phyloP scores from a whole-genome alignment of 2,888 invertebrate genomes.

The Anorthoa munda region DNA sequence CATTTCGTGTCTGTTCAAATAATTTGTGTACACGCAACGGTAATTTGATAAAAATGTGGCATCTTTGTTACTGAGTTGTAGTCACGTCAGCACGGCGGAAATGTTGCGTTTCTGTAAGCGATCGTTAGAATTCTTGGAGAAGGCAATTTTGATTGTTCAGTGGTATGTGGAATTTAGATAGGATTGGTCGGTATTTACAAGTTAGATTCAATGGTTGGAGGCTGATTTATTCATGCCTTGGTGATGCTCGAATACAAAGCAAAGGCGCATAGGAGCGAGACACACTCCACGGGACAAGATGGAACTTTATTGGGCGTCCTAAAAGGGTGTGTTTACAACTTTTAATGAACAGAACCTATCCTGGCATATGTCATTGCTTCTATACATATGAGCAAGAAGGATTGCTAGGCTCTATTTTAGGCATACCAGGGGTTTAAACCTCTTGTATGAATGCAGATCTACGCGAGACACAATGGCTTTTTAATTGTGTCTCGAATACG shows the following conservation, averaged over 20 bases:
- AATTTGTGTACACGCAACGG: conserved; percentile 64
- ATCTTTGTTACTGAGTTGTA: conserved; percentile 49
- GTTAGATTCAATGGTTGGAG: background rate
- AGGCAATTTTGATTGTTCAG: conserved; percentile 20
- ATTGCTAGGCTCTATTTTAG: too few species aligned
- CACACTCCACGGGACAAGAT: background rate
- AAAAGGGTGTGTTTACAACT: background rate
- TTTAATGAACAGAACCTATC: background rate
- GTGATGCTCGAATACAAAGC: background rate
- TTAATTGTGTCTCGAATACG: too few species aligned
- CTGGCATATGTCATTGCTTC: background rate
- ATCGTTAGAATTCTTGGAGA: conserved; percentile 36
- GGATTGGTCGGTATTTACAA: background rate
- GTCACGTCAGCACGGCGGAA: conserved; percentile 54
- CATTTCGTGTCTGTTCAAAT: conserved; percentile 59
- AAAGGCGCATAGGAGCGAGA: background rate
- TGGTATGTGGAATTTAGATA: conserved; percentile 2
- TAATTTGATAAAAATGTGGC: conserved; percentile 58
- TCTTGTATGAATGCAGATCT: too few species aligned
- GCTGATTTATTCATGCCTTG: background rate
- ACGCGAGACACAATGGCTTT: too few species aligned
- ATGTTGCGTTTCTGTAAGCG: conserved; percentile 40
- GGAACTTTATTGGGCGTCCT: background rate
- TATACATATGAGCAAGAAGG: too few species aligned
- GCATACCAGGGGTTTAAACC: too few species aligned